Conservation (phyloP, 2,797 vertebrate species). For the Chlorospingus semifuscus region DNA sequence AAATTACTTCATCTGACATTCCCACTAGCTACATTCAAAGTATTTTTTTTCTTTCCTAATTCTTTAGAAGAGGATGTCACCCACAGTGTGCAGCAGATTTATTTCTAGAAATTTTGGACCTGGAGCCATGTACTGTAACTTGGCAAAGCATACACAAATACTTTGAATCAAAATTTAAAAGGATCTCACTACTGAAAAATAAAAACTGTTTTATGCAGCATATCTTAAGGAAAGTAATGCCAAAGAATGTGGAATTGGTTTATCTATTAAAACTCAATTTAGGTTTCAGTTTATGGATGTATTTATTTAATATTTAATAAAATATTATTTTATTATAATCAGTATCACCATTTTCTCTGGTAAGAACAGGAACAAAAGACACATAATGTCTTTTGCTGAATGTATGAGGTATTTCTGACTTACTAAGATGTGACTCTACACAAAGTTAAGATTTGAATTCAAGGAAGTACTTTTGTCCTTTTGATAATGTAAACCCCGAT, state of each 20-base stretch:
- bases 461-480: constrained; percentile 31
- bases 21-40: background rate
- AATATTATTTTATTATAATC: background rate
- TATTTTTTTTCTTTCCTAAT: background rate
- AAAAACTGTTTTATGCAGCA: background rate
- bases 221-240: background rate
- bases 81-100: background rate
- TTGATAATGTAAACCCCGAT: background rate
- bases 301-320: background rate
- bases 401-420: background rate
- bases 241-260: background rate
- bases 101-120: background rate
- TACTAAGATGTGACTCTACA: background rate
- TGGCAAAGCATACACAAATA: background rate
- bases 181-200: background rate
- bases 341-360: background rate
- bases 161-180: background rate
- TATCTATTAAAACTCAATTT: background rate
- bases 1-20: background rate
- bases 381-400: background rate
- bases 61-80: background rate
- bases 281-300: background rate
- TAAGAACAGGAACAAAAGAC: background rate
- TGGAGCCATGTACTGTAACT: background rate
- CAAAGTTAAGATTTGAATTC: constrained; percentile 25